phyloP scores from a whole-genome alignment of 2,888 invertebrate species.

The Thumatha senex region DNA sequence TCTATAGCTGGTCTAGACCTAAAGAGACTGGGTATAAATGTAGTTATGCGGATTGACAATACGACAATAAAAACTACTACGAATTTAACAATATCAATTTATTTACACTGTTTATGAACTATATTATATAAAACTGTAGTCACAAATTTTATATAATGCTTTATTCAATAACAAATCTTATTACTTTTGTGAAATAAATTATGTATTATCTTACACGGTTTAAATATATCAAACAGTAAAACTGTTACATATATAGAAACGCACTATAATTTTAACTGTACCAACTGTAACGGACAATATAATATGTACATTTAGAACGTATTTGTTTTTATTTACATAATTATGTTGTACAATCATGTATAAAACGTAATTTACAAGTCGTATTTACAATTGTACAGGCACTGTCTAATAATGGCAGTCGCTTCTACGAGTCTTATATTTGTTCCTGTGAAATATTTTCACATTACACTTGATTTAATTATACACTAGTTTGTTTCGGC shows the following conservation, averaged over 20 bases:
- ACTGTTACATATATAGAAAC: conserved; percentile 4
- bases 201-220: not conserved
- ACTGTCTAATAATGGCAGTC: conserved; percentile 10
- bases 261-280: too few species aligned
- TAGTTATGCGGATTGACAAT: too few species aligned
- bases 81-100: conserved; percentile 27
- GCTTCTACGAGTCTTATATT: conserved; percentile 17
- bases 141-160: not conserved
- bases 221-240: conserved; percentile 9
- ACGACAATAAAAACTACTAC: conserved; percentile 7
- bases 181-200: not conserved
- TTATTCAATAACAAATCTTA: conserved; percentile 11
- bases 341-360: conserved; percentile 11
- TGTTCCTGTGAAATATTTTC: conserved; percentile 15
- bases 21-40: too few species aligned
- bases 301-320: conserved; percentile 55
- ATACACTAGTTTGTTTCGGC: conserved; percentile 3
- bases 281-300: conserved; percentile 32
- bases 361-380: conserved; percentile 21
- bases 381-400: conserved; percentile 32
- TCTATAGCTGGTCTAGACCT: too few species aligned
- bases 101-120: conserved; percentile 27
- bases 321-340: conserved; percentile 25
- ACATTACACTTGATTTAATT: conserved; percentile 2
- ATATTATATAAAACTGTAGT: not conserved